phyloP scores from a whole-genome alignment of 1,140 invertebrate species.

The Drosophila bipectinata region DNA sequence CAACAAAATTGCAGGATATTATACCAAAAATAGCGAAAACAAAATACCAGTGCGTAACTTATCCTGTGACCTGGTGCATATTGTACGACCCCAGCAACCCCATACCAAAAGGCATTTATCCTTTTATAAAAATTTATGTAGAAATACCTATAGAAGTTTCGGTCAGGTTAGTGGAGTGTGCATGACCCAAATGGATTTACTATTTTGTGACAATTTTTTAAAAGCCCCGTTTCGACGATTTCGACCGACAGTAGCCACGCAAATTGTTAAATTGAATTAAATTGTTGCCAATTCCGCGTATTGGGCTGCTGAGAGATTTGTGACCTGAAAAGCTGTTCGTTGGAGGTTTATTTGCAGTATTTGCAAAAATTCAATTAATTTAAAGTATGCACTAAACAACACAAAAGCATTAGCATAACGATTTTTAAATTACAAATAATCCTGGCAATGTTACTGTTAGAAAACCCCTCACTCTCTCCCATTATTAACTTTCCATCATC shows the following conservation, averaged over 20 bases:
- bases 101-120: slow-evolving; percentile 10
- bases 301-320: slow-evolving; percentile 30
- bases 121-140: slow-evolving; percentile 2
- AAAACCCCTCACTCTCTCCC: too few relatives aligned
- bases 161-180: slow-evolving; percentile 44
- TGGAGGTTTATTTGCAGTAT: slow-evolving; percentile 16
- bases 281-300: slow-evolving; percentile 62
- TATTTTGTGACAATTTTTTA: slow-evolving; percentile 71
- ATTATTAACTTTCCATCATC: background rate
- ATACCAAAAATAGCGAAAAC: slow-evolving; percentile 19
- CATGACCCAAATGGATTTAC: slow-evolving; percentile 65
- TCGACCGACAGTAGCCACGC: slow-evolving; percentile 10
- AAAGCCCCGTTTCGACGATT: slow-evolving; percentile 34
- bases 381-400: background rate
- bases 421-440: too few relatives aligned
- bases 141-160: slow-evolving; percentile 15
- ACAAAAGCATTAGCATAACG: too few relatives aligned
- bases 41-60: slow-evolving; percentile 50
- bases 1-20: slow-evolving; percentile 35
- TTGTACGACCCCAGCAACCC: slow-evolving; percentile 11
- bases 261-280: slow-evolving; percentile 76
- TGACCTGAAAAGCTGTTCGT: slow-evolving; percentile 18
- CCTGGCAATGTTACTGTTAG: background rate
- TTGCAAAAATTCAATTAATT: background rate
- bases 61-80: slow-evolving; percentile 39